Evolutionary conservation across 2,113 vertebrate species (phyloP).

Genomic region (Smithornis capensis): DNA sequence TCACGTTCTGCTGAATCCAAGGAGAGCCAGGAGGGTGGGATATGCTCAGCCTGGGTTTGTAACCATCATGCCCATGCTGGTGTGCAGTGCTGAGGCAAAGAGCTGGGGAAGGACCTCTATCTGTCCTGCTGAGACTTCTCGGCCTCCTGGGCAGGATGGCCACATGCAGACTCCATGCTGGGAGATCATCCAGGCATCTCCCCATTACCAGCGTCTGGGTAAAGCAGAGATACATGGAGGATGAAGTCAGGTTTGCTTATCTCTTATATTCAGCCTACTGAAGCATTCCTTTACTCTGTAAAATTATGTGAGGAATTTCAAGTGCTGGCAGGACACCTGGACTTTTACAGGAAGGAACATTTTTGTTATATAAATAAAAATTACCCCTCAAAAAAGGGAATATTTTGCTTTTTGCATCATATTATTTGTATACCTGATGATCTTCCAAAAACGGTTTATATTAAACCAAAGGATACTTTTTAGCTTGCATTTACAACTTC

Average conservation of each 20-base stretch:
- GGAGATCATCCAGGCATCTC: background rate
- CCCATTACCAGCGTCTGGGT: rapidly evolving
- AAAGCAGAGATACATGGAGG: background rate
- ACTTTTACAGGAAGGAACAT: background rate
- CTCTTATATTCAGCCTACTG: background rate
- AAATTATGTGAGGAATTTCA: background rate
- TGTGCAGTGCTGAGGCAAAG: rapidly evolving
- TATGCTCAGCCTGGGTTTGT: background rate
- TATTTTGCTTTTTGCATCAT: background rate
- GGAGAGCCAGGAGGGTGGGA: rapidly evolving
- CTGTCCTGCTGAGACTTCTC: background rate
- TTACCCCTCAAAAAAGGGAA: background rate
- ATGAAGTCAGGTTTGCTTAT: background rate
- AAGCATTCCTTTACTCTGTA: background rate
- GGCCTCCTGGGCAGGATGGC: background rate
- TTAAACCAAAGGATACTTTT: background rate
- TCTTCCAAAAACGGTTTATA: background rate
- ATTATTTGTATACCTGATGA: background rate
- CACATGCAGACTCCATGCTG: rapidly evolving
- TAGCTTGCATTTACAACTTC: background rate
- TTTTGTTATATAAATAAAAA: background rate
- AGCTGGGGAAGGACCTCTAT: background rate
- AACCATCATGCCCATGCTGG: background rate
- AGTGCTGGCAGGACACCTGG: background rate
- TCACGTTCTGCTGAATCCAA: background rate